Evolutionary conservation across 2,113 vertebrate species (phyloP).

Genomic region (Centropristis striata): DNA sequence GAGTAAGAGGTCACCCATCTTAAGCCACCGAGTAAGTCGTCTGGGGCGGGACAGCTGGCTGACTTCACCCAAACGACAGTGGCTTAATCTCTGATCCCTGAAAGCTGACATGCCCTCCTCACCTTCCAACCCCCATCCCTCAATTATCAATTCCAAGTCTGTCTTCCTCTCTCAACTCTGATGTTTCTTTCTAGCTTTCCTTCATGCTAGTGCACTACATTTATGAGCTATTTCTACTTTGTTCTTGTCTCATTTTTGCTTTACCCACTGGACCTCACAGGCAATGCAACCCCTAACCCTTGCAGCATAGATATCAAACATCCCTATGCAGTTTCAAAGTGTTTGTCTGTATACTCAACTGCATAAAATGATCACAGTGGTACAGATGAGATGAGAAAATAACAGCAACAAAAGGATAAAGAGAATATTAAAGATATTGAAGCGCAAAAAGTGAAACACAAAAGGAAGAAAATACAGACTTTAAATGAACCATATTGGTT

Average conservation of each 20-base stretch:
- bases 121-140: conserved; percentile 15
- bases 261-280: not conserved
- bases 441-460: not conserved
- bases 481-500: not conserved
- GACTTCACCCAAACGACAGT: conserved; percentile 27
- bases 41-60: conserved; percentile 48
- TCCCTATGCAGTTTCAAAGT: not conserved
- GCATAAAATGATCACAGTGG: not conserved
- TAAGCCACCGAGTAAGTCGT: conserved; percentile 41
- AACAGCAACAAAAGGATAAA: not conserved
- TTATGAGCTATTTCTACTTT: not conserved
- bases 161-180: not conserved
- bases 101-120: conserved; percentile 19
- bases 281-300: not conserved
- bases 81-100: conserved; percentile 64
- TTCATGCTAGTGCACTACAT: not conserved
- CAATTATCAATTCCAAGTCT: conserved; percentile 35
- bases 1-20: conserved; percentile 8
- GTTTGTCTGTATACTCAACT: not conserved
- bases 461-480: not conserved
- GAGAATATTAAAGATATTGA: not conserved
- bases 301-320: not conserved
- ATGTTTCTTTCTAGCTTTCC: not conserved
- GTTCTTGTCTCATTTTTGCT: not conserved
- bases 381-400: not conserved